Conservation (phyloP, 2,888 invertebrate species). For the Zaprionus bogoriensis region DNA sequence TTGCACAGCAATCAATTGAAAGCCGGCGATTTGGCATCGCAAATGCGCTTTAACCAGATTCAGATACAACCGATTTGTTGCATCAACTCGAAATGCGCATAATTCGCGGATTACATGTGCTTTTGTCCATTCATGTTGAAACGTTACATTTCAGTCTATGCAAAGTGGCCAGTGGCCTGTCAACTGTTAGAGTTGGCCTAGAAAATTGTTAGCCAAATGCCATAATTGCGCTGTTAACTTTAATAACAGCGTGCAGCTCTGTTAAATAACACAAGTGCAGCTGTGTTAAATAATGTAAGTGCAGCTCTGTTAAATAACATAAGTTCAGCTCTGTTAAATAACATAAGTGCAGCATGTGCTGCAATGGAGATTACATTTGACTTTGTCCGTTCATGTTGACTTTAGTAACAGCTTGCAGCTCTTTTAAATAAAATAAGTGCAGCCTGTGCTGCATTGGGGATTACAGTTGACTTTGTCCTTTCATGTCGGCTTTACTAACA, state of each 20-base stretch:
- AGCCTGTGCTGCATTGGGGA: too few relatives aligned
- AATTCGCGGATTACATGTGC: slow-evolving; percentile 8
- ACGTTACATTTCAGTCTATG: not conserved
- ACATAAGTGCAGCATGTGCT: too few relatives aligned
- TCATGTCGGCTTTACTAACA: not conserved
- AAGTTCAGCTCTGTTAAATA: too few relatives aligned
- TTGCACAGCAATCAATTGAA: slow-evolving; percentile 1
- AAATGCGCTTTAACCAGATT: not conserved
- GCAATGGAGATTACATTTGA: slow-evolving; percentile 9
- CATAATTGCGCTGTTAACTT: not conserved
- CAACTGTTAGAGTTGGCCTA: not conserved
- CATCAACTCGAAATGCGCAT: not conserved
- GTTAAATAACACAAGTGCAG: too few relatives aligned
- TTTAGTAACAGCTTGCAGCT: not conserved
- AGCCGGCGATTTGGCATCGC: not conserved
- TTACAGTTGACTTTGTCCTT: not conserved
- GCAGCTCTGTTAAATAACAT: not conserved
- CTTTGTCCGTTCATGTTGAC: not conserved
- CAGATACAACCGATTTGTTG: not conserved
- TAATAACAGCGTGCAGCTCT: not conserved
- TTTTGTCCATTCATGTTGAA: slow-evolving; percentile 1
- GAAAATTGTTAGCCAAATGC: not conserved
- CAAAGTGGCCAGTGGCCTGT: not conserved
- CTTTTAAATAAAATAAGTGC: not conserved
- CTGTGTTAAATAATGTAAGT: too few relatives aligned